Base-by-base conservation (phyloP, 64 coral and sea anemone species). In the Catalaphyllia jardinei region DNA sequence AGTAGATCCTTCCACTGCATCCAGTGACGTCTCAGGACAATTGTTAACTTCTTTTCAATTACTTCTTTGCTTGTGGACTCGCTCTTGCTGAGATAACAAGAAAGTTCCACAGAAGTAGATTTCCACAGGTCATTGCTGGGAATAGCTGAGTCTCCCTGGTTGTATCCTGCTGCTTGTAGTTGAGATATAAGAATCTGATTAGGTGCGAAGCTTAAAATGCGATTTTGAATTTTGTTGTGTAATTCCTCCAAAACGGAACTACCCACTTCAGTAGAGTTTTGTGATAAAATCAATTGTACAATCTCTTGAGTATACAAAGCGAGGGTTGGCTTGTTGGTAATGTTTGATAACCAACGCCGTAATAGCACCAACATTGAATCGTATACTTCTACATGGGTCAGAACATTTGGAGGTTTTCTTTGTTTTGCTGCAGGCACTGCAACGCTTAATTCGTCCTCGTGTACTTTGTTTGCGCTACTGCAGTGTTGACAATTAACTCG, bases 161-260 rank as follows among this genome's bases (percentile, higher is more conserved):
- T 92, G 73, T 92, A 92, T 6, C 61, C 38, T 22, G 75, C 74
- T 38, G 64, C 72, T 79, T 76, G 90, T 7, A 92, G 62, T 4
- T 62, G 62, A 55, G 72, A 60, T 10, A 92, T 65, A 52, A 76
- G n/a, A 61, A 73, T 46, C 59, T 92, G 90, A 51, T 92, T 92
- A 33, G 20, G 4, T 29, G 75, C 38, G 20, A 87, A 86, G 10
- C 25, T 31, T 3, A 86, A 19, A 14, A 79, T 22, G 22, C 50
- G 46, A 64, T 14, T 52, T 39, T 87, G 74, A 13, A 92, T 69
- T 15, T 71, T 69, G 17, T 67, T 25, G 0, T 87, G 59, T 29
- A 86, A 52, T 29, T 51, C 67, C 52, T 46, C 38, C 27, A 72
- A 16, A 22, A 25, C 19, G 10, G 17, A 57, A 57, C 16, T 8